These are phyloP conservation scores for Cyrtorhinus lividipennis DNA, from an alignment of 1,140 invertebrate species.

Conservation along the genomic window DNA sequence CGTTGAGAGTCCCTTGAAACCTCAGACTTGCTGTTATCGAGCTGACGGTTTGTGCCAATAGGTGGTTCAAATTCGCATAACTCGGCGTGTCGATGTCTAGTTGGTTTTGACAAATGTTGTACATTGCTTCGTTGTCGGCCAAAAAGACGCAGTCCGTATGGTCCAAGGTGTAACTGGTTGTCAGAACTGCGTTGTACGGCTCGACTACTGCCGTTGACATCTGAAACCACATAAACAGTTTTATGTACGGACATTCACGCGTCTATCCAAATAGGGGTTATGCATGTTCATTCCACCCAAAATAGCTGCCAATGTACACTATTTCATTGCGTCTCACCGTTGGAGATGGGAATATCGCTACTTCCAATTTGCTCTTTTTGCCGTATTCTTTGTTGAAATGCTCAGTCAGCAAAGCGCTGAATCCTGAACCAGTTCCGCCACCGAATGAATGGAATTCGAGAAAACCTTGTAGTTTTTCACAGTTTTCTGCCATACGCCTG, in stretches of 20 bases:
- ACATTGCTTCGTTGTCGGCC: conserved; percentile 51
- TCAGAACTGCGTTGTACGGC: conserved; percentile 50
- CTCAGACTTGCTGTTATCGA: conserved; percentile 42
- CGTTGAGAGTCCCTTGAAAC: conserved; percentile 57
- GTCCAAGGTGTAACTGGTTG: conserved; percentile 46
- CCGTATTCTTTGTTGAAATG: conserved; percentile 43
- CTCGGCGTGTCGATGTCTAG: conserved; percentile 39
- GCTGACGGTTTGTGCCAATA: conserved; percentile 41
- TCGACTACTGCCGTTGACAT: conserved; percentile 38
- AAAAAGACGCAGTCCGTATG: conserved; percentile 49
- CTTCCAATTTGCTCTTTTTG: conserved; percentile 32
- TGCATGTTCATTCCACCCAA: too few relatives aligned
- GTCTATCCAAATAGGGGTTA: too few relatives aligned
- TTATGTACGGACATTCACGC: too few relatives aligned
- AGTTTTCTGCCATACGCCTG: conserved; percentile 46
- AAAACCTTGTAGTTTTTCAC: conserved; percentile 59
- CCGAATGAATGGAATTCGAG: conserved; percentile 55
- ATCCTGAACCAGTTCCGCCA: conserved; percentile 55
- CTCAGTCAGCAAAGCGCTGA: conserved; percentile 47
- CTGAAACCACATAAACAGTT: conserved; percentile 34
- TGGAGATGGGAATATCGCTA: not conserved
- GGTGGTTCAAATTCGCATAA: conserved; percentile 38
- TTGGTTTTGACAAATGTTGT: conserved; percentile 43
- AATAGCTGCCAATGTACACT: too few relatives aligned
- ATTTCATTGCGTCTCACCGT: too few relatives aligned